Evolutionary conservation across 35 echinoderm and acorn worm genomes (phyloP).

Genomic region (Acanthaster planci): DNA sequence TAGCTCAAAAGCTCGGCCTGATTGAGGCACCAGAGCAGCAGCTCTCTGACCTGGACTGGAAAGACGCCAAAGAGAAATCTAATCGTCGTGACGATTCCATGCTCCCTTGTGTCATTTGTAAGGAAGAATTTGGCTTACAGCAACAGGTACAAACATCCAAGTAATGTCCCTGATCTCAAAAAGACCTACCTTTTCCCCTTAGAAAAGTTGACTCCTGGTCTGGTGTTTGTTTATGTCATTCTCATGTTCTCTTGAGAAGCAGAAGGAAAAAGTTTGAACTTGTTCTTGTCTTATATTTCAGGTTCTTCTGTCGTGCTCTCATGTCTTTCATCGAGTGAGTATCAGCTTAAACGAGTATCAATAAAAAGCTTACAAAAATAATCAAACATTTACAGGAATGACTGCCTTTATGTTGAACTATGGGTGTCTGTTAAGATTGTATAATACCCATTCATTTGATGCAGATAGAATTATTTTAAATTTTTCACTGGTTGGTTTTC

Average conservation of each 20-base stretch:
- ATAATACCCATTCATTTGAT: not conserved
- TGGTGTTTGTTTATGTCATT: too few species aligned
- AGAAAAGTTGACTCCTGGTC: too few species aligned
- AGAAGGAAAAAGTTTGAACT: too few species aligned
- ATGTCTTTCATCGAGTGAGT: constrained; percentile 97
- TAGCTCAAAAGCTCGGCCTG: constrained; percentile 86
- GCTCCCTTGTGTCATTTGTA: constrained; percentile 89
- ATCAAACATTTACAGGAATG: too few species aligned
- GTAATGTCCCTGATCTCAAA: not conserved
- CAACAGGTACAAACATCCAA: constrained; percentile 60
- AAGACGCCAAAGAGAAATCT: constrained; percentile 71
- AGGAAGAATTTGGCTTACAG: constrained; percentile 95
- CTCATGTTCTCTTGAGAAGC: too few species aligned
- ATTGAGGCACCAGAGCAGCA: constrained; percentile 85
- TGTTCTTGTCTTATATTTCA: constrained; percentile 26
- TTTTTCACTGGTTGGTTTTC: constrained; percentile 2
- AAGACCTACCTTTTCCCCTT: too few species aligned
- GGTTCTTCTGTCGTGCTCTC: constrained; percentile 92
- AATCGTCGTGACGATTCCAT: constrained; percentile 87
- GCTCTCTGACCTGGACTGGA: constrained; percentile 75
- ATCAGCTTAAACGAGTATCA: not conserved
- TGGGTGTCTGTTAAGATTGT: too few species aligned
- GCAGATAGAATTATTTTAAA: not conserved
- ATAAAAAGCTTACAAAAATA: not conserved
- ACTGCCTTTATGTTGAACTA: too few species aligned